A percentile compares a stretch with the other conserved stretches of the same genome.
phyloP scores from a whole-genome alignment of 2,888 invertebrate species.

The Cephus spinipes region DNA sequence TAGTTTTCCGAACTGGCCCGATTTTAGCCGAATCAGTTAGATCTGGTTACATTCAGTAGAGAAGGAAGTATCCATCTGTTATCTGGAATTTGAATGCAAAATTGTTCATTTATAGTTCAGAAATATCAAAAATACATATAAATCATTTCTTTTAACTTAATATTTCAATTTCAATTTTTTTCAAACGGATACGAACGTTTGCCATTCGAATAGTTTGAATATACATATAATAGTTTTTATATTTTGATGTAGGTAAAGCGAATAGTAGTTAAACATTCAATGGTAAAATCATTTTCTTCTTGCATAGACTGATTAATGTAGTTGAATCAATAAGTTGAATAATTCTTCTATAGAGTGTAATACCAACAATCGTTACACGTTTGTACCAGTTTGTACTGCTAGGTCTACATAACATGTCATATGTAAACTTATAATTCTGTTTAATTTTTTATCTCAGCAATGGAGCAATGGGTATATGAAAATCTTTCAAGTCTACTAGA shows the following conservation, averaged over 20 bases:
- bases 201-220: not conserved
- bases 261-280: not conserved
- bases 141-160: not conserved
- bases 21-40: not conserved
- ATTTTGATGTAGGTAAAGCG: not conserved
- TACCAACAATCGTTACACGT: not conserved
- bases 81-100: not conserved
- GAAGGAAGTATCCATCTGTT: not conserved
- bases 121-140: not conserved
- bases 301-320: not conserved
- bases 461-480: constrained; percentile 77
- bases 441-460: constrained; percentile 42
- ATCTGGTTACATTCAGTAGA: not conserved
- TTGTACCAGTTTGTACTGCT: not conserved
- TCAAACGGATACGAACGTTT: too few species aligned
- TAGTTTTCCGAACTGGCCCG: not conserved
- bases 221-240: not conserved
- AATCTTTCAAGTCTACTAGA: constrained; percentile 75
- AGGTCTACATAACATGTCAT: not conserved
- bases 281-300: not conserved
- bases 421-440: not conserved
- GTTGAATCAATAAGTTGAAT: not conserved
- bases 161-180: not conserved
- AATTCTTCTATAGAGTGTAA: too few species aligned
- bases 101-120: not conserved